phyloP scores from a whole-genome alignment of 2,113 vertebrate species.

The Petromus typicus region DNA sequence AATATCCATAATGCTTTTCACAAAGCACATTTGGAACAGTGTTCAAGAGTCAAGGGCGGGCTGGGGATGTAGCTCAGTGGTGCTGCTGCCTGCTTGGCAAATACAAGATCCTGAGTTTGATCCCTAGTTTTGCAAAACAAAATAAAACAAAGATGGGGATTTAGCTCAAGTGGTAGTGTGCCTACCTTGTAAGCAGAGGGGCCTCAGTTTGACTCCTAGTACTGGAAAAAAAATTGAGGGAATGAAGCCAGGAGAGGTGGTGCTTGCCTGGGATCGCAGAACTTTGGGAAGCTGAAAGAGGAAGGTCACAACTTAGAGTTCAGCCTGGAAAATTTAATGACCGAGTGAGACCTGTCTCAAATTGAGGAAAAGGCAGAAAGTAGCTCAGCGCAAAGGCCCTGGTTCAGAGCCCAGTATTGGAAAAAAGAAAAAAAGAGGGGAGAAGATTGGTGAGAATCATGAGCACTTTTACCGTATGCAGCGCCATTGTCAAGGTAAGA shows the following conservation, averaged over 20 bases:
- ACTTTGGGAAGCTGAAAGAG: not conserved
- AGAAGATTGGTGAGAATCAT: not conserved
- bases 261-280: not conserved
- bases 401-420: not conserved
- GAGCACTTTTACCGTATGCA: not conserved
- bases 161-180: too few species aligned
- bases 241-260: not conserved
- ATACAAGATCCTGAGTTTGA: too few species aligned
- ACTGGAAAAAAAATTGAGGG: too few species aligned
- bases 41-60: not conserved
- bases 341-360: not conserved
- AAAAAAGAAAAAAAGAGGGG: not conserved
- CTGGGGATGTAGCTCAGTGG: too few species aligned
- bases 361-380: not conserved
- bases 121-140: too few species aligned
- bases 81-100: too few species aligned
- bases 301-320: not conserved
- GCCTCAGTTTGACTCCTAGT: too few species aligned
- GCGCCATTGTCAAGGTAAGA: not conserved
- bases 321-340: not conserved
- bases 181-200: too few species aligned
- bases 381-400: not conserved
- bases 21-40: not conserved
- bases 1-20: slow-evolving; percentile 10
- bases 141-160: too few species aligned